Percentiles rank a stretch among this genome's conserved stretches.
Evolutionary conservation across 1,140 invertebrate genomes (phyloP).

Genomic region (Papilio polyxenes): DNA sequence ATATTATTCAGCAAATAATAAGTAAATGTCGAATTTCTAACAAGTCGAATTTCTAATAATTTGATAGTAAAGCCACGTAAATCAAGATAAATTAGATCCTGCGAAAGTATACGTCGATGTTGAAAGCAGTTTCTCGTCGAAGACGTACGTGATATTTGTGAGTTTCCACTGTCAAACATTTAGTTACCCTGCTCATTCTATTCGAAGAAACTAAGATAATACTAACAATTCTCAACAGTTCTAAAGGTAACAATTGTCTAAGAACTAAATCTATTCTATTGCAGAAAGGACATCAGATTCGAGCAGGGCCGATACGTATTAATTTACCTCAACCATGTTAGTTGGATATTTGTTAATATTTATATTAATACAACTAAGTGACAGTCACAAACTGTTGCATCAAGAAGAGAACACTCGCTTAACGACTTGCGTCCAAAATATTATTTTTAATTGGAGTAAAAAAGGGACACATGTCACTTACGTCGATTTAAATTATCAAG

Average conservation of each 20-base stretch:
- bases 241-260: too few species aligned
- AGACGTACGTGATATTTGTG: not conserved
- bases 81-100: not conserved
- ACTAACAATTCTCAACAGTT: too few species aligned
- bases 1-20: not conserved
- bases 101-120: not conserved
- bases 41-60: too few species aligned
- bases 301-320: not conserved
- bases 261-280: not conserved
- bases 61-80: not conserved
- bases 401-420: not conserved
- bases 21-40: too few species aligned
- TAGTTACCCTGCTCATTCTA: too few species aligned
- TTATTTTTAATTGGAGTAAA: slow-evolving; percentile 8
- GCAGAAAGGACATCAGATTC: not conserved
- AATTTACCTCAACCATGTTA: slow-evolving; percentile 1
- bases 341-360: slow-evolving; percentile 2
- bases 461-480: slow-evolving; percentile 14
- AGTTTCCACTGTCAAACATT: not conserved
- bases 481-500: slow-evolving; percentile 10
- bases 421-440: slow-evolving; percentile 17
- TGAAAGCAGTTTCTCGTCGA: not conserved
- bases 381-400: not conserved
- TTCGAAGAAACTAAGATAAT: too few species aligned
- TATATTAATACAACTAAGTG: not conserved